Evolutionary conservation across 2,797 vertebrate species (phyloP), one percentile per base, ranked within the genome.

Genomic region (Galaxias olidus): DNA sequence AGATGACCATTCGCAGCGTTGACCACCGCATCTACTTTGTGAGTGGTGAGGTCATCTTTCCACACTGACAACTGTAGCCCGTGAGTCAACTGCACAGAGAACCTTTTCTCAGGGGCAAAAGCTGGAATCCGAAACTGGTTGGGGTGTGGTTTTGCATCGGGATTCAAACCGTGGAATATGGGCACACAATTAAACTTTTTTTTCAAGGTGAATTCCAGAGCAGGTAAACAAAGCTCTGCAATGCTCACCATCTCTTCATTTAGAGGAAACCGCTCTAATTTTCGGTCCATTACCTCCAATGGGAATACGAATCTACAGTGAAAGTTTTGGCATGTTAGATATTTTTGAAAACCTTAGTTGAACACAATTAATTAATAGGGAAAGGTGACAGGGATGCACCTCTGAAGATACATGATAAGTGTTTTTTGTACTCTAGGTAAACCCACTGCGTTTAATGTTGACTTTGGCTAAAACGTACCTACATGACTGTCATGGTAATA

Each of bases 1-100:
- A 98, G 90, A 0, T 0, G 0, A 0, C 49, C 69, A 73, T 97
- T 98, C 18, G 97, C 95, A 55, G 95, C 93, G 66, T 98, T 98
- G 0, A 97, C 96, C 55, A 98, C 85, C 59, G 90, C 94, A n/a
- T 93, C 89, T 0, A 57, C 93, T 0, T 0, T 0, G 15, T 95
- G 92, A 61, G 1, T 72, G 58, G 91, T 90, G 50, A 98, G 93
- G 84, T 98, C 94, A 13, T 73, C 94, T 76, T 91, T 95, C 89
- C 86, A 95, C 57, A 97, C 94, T 0, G 91, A 93, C 47, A 98
- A 8, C 9, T 70, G 53, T 13, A 94, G 13, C 10, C 77, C 75
- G 0, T 43, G n/a, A 1, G 0, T 0, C 10, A 94, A 18, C 1
- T 0, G 69, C 64, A 61, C 77, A 49, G 63, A 77, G 63, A 88